Conservation (phyloP, 2,797 vertebrate genomes). For the Propithecus deckenii region DNA sequence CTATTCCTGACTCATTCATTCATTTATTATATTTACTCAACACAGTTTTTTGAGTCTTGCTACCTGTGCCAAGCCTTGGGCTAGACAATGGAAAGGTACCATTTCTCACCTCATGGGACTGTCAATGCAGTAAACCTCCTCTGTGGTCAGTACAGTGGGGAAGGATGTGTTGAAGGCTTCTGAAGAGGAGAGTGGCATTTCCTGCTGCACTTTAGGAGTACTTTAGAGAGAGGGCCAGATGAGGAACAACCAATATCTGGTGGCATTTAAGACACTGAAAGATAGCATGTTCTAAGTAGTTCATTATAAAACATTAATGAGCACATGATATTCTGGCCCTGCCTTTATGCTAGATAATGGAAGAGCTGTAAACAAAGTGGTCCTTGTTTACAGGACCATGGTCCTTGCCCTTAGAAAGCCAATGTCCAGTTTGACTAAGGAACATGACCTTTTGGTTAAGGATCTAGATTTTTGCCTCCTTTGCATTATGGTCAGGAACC, state of each 20-base stretch:
- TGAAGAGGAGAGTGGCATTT: not conserved
- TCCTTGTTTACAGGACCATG: not conserved
- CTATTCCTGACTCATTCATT: not conserved
- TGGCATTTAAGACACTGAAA: not conserved
- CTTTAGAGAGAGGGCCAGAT: not conserved
- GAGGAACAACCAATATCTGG: not conserved
- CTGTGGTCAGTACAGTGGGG: not conserved
- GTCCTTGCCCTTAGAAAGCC: not conserved
- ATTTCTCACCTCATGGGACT: not conserved
- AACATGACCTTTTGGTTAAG: not conserved
- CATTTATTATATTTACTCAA: not conserved
- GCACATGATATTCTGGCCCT: not conserved
- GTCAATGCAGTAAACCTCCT: not conserved
- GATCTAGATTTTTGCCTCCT: not conserved
- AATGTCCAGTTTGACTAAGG: not conserved
- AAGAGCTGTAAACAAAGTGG: not conserved
- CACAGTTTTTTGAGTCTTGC: not conserved
- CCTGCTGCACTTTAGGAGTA: not conserved
- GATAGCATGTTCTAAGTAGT: not conserved
- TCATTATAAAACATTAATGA: not conserved
- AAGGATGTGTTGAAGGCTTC: not conserved
- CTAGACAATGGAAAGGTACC: not conserved
- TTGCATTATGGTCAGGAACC: not conserved
- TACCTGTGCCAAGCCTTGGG: not conserved
- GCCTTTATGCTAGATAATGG: not conserved